Conservation (phyloP, 2,888 invertebrate genomes). For the Rhabditoides inermis region DNA sequence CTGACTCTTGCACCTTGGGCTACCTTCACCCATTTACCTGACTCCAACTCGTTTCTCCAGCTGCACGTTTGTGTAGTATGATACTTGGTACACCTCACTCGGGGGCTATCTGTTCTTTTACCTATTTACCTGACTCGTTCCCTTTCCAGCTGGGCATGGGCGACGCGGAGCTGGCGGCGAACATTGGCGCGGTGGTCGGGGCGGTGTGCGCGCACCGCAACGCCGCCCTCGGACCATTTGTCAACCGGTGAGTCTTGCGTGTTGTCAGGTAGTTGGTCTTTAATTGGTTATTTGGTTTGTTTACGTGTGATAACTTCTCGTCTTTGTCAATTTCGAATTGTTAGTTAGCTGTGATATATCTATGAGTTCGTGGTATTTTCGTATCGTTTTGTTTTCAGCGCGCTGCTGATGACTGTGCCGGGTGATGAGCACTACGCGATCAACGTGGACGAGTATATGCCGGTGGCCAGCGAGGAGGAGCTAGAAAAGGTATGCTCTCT, state of each 20-base stretch:
- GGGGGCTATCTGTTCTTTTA: no score
- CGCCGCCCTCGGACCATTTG: conserved; percentile 47
- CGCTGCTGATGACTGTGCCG: conserved; percentile 39
- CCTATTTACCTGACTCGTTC: no score
- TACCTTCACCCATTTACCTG: neutral
- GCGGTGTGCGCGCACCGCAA: conserved; percentile 42
- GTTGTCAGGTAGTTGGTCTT: neutral
- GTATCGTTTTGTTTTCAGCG: conserved; percentile 12
- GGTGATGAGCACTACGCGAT: conserved; percentile 37
- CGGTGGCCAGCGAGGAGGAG: conserved; percentile 45
- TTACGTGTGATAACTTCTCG: neutral
- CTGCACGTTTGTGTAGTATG: no score
- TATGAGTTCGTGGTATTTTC: neutral
- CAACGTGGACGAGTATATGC: conserved; percentile 38
- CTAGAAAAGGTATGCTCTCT: conserved; percentile 46
- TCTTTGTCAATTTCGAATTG: neutral
- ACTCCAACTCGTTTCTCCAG: no score
- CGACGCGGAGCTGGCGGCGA: conserved; percentile 43
- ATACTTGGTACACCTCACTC: no score
- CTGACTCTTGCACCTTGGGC: neutral
- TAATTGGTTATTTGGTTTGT: neutral
- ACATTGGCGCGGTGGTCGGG: conserved; percentile 36
- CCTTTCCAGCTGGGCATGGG: conserved; percentile 38
- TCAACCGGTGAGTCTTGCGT: conserved; percentile 30
- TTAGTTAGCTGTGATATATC: neutral